phyloP scores from a whole-genome alignment of 1,140 invertebrate genomes.

The Euura lappo region DNA sequence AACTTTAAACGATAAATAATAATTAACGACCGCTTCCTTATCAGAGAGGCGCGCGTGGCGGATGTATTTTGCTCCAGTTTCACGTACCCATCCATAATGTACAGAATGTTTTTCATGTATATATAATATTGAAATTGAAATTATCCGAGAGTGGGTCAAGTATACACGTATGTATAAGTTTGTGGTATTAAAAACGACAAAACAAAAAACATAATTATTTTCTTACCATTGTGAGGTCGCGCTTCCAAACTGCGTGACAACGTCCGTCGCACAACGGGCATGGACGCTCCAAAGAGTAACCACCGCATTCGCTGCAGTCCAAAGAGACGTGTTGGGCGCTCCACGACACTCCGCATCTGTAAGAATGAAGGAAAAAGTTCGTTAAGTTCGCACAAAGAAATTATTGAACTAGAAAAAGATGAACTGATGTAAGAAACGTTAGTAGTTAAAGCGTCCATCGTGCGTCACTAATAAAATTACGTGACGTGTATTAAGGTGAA shows the following conservation, averaged over 20 bases:
- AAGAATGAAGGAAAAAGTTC: conserved; percentile 24
- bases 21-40: background rate
- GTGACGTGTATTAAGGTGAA: background rate
- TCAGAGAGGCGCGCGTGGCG: background rate
- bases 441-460: background rate
- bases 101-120: too few species aligned
- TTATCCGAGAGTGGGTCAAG: background rate
- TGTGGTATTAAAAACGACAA: background rate
- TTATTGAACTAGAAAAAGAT: conserved; percentile 9
- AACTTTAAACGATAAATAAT: background rate
- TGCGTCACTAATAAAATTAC: background rate
- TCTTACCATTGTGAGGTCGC: conserved; percentile 78
- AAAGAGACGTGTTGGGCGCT: conserved; percentile 78
- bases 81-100: background rate
- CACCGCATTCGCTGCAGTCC: conserved; percentile 83
- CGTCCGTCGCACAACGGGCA: conserved; percentile 80
- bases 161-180: background rate
- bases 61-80: background rate
- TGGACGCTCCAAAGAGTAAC: conserved; percentile 77
- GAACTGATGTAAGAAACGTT: too few species aligned
- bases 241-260: conserved; percentile 76
- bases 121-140: too few species aligned
- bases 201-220: conserved; percentile 9
- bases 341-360: conserved; percentile 83
- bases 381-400: conserved; percentile 10